phyloP scores from a whole-genome alignment of 1,140 invertebrate genomes.

The Cylas formicarius region DNA sequence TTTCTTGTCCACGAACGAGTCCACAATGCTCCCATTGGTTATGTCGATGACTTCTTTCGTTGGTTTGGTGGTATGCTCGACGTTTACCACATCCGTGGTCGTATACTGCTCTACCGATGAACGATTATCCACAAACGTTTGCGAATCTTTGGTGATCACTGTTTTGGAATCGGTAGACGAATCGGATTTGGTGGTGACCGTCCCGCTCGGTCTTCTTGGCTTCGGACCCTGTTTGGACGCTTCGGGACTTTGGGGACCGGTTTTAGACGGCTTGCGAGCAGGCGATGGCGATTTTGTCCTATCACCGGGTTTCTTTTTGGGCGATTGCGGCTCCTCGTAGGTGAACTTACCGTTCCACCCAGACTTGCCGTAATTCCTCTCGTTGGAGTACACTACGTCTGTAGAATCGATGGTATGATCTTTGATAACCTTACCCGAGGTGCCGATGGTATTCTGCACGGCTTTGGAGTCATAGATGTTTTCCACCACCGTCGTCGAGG shows the following conservation, averaged over 20 bases:
- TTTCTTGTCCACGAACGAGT: constrained; percentile 22
- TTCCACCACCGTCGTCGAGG: constrained; percentile 24
- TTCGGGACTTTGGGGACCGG: too few relatives aligned
- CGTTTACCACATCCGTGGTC: constrained; percentile 7
- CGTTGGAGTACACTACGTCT: constrained; percentile 34
- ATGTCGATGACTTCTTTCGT: constrained; percentile 8
- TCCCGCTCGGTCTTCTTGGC: constrained; percentile 9
- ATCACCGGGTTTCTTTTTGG: constrained; percentile 14
- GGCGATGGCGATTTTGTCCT: not conserved
- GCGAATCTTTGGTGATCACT: constrained; percentile 29
- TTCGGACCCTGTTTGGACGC: constrained; percentile 13
- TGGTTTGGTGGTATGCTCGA: not conserved
- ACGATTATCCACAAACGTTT: constrained; percentile 28
- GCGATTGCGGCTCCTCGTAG: constrained; percentile 26
- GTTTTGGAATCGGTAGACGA: constrained; percentile 25
- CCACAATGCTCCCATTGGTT: constrained; percentile 7
- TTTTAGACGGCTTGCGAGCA: not conserved
- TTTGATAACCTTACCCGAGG: constrained; percentile 27
- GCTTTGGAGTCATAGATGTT: constrained; percentile 31
- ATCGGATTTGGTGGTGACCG: constrained; percentile 22
- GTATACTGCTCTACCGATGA: constrained; percentile 24
- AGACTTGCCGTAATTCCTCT: constrained; percentile 34
- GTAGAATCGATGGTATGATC: constrained; percentile 25
- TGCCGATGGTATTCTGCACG: constrained; percentile 33
- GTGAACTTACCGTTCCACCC: constrained; percentile 36